Evolutionary conservation across 2,888 invertebrate species (phyloP).

Genomic region (Scaptomyza caliginosa): DNA sequence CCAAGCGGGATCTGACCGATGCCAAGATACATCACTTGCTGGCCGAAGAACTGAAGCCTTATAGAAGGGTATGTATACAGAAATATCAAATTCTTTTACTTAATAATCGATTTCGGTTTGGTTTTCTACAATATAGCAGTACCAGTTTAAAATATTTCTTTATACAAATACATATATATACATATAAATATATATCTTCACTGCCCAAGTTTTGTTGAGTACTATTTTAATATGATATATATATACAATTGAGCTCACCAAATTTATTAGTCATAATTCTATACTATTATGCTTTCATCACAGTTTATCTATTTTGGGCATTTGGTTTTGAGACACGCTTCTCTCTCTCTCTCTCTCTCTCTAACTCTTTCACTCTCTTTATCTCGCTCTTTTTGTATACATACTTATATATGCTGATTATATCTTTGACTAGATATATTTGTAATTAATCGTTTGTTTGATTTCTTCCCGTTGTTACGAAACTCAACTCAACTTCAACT

Average conservation of each 20-base stretch:
- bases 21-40: slow-evolving; percentile 97
- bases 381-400: slow-evolving; percentile 23
- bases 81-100: neutral
- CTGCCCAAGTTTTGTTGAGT: slow-evolving; percentile 57
- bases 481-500: slow-evolving; percentile 70
- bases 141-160: slow-evolving; percentile 35
- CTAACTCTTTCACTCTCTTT: slow-evolving; percentile 1
- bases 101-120: slow-evolving; percentile 57
- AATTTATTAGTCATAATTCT: slow-evolving; percentile 42
- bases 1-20: slow-evolving; percentile 95
- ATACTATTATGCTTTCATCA: slow-evolving; percentile 39
- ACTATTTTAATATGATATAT: slow-evolving; percentile 31
- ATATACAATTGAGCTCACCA: slow-evolving; percentile 34
- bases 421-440: slow-evolving; percentile 61
- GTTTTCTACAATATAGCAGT: slow-evolving; percentile 54
- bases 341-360: slow-evolving; percentile 24
- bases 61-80: slow-evolving; percentile 89
- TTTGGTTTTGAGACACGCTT: slow-evolving; percentile 54
- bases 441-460: slow-evolving; percentile 75
- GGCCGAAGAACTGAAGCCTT: slow-evolving; percentile 94
- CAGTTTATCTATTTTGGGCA: slow-evolving; percentile 48
- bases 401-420: slow-evolving; percentile 46
- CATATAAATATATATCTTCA: slow-evolving; percentile 24
- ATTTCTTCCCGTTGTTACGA: slow-evolving; percentile 74
- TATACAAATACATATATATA: neutral